Evolutionary conservation across 2,113 vertebrate genomes (phyloP).

Genomic region (Oncorhynchus masou): DNA sequence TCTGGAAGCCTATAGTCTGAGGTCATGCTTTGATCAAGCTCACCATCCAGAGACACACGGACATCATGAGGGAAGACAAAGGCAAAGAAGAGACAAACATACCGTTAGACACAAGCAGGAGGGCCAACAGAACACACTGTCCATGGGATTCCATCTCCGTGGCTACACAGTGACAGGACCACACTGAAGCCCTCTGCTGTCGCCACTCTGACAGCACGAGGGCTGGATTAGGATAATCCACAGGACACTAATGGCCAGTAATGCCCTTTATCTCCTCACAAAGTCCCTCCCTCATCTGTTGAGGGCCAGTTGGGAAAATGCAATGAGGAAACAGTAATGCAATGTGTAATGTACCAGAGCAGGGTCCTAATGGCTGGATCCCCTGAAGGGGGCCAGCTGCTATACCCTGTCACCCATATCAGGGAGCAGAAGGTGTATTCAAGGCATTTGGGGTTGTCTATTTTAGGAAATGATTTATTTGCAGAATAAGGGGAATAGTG

Average conservation of each 20-base stretch:
- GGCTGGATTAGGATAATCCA: constrained; percentile 75
- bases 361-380: background rate
- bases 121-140: constrained; percentile 71
- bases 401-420: constrained; percentile 43
- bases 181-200: background rate
- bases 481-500: too few relatives aligned
- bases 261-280: constrained; percentile 66
- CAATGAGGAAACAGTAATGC: background rate
- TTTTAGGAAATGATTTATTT: background rate
- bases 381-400: background rate
- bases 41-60: too few relatives aligned
- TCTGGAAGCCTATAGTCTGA: too few relatives aligned
- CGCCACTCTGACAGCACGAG: background rate
- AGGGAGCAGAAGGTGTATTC: constrained; percentile 40
- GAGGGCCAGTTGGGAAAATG: background rate
- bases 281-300: constrained; percentile 65
- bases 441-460: background rate
- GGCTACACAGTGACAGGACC: background rate
- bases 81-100: constrained; percentile 41
- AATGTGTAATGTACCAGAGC: too few relatives aligned
- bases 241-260: constrained; percentile 63
- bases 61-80: constrained; percentile 1
- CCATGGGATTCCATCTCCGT: constrained; percentile 74
- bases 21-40: too few relatives aligned
- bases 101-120: constrained; percentile 86